phyloP scores from a whole-genome alignment of 2,797 vertebrate species.

The Eutrigla gurnardus region DNA sequence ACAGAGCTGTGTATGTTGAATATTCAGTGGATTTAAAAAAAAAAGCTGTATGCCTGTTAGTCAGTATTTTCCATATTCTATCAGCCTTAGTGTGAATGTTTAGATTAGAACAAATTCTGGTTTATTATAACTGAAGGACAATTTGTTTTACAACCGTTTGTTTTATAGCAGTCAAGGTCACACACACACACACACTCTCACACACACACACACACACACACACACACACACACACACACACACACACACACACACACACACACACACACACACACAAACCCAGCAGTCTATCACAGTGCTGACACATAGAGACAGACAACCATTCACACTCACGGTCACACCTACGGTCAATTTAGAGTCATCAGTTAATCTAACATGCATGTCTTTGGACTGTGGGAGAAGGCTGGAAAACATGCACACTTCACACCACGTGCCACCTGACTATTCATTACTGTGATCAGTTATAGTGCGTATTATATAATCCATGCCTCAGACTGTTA shows the following conservation, averaged over 20 bases:
- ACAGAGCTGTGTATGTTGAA: slow-evolving; percentile 73
- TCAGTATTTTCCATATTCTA: slow-evolving; percentile 29
- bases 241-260: neutral
- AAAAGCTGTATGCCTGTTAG: neutral
- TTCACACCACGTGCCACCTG: too few relatives aligned
- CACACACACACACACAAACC: neutral
- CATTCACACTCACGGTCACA: too few relatives aligned
- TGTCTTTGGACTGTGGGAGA: too few relatives aligned
- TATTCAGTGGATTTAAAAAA: neutral
- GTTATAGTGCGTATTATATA: neutral
- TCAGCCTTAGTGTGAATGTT: slow-evolving; percentile 44
- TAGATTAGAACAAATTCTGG: slow-evolving; percentile 52
- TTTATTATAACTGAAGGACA: slow-evolving; percentile 67
- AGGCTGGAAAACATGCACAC: too few relatives aligned
- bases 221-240: slow-evolving; percentile 20
- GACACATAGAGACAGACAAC: too few relatives aligned
- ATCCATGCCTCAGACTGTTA: neutral
- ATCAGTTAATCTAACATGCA: too few relatives aligned
- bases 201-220: slow-evolving; percentile 26
- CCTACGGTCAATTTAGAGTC: too few relatives aligned
- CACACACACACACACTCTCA: slow-evolving; percentile 27
- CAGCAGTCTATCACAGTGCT: too few relatives aligned
- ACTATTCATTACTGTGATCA: slow-evolving; percentile 12
- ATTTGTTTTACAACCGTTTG: slow-evolving; percentile 59
- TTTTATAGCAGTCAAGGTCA: slow-evolving; percentile 57